Evolutionary conservation across 2,113 vertebrate genomes (phyloP), one percentile per base, ranked within the genome.

Genomic region (Falco punctatus): DNA sequence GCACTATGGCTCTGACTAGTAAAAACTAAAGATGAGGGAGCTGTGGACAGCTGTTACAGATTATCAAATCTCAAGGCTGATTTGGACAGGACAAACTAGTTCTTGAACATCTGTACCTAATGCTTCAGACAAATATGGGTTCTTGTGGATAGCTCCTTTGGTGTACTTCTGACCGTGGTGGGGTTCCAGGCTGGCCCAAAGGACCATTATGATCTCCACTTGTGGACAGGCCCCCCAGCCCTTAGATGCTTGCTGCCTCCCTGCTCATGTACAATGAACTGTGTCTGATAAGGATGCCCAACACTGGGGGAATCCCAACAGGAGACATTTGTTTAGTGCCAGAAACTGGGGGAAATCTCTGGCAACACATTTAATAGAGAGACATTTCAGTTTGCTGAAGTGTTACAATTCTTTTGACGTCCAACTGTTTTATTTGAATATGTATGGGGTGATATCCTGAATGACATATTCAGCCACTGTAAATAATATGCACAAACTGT

Each of bases 261-360:
- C 5, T 66, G 30, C 6, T 84, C 20, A 8, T 1, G 2, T 22
- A 33, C 4, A 81, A 5, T 15, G 13, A 0, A 0, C 26, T 83
- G 38, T 2, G 0, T 14, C 19, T 55, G 16, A 46, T 23, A 9
- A 33, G 30, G 8, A 33, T 58, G 49, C 7, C 6, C 22, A 57
- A 78, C 69, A 32, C 1, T 30, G 13, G 62, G 13, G 3, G 26
- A 69, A 80, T 57, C 21, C 1, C 26, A 62, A 33, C 4, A 88
- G 44, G 6, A 85, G 33, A 15, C 8, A 52, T 49, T 33, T 1
- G 4, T 5, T 52, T 58, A 61, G 13, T 71, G 27, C 13, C 40
- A 38, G 65, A 55, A 67, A 5, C 14, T n/a, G 6, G 1, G 5
- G 10, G 10, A 1, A 21, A 5, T 42, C 40, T 57, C 32, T 59